phyloP scores from a whole-genome alignment of 1,140 invertebrate species.

The Brachionus sp. region DNA sequence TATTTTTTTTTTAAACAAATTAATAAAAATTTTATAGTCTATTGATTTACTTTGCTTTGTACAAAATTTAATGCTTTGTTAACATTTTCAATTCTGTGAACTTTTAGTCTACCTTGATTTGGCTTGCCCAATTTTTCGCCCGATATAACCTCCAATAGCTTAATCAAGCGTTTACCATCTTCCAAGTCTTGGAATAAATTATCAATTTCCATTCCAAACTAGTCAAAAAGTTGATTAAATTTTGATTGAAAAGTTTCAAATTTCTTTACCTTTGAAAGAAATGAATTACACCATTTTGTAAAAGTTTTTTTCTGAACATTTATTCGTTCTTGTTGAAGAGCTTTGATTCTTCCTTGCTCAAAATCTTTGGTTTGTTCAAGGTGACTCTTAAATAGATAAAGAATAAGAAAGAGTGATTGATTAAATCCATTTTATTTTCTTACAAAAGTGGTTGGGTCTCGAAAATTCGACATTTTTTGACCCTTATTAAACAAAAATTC shows the following conservation, averaged over 20 bases:
- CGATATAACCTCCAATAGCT: conserved; percentile 96
- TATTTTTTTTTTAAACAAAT: conserved; percentile 54
- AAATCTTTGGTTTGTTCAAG: conserved; percentile 66
- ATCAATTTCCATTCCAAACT: conserved; percentile 67
- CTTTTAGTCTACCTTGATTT: conserved; percentile 91
- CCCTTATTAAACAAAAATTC: background rate
- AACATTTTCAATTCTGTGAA: conserved; percentile 98
- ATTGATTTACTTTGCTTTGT: conserved; percentile 77
- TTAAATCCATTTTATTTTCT: background rate
- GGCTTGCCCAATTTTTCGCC: conserved; percentile 93
- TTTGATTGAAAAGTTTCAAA: conserved; percentile 57
- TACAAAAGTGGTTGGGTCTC: background rate
- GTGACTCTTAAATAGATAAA: background rate
- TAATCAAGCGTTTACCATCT: conserved; percentile 89
- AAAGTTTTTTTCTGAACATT: conserved; percentile 99
- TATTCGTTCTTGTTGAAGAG: conserved; percentile 89
- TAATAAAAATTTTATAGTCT: background rate
- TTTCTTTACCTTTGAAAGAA: conserved; percentile 74
- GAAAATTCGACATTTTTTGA: conserved; percentile 14
- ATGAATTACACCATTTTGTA: conserved; percentile 99
- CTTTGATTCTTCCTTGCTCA: conserved; percentile 89
- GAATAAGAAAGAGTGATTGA: background rate
- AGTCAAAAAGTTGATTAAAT: background rate
- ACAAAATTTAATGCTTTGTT: conserved; percentile 96
- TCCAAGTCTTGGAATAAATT: conserved; percentile 92